Percentiles rank a stretch among this genome's conserved stretches.
phyloP scores from a whole-genome alignment of 2,888 invertebrate species.

The Chorisops tibialis region DNA sequence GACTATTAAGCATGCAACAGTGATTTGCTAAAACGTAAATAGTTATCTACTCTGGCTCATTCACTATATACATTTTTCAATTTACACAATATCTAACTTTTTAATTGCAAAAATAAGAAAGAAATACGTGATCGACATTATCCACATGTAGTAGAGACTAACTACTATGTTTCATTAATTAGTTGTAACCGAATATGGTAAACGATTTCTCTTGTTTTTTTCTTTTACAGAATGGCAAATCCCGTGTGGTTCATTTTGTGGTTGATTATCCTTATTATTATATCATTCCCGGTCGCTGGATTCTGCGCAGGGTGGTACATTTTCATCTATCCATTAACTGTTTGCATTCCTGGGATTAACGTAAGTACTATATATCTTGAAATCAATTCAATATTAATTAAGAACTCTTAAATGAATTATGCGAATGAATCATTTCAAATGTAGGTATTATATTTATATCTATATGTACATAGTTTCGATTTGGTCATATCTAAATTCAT shows the following conservation, averaged over 20 bases:
- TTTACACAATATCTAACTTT: too few species aligned
- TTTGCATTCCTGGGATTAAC: constrained; percentile 64
- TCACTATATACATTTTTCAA: background rate
- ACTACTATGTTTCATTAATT: too few species aligned
- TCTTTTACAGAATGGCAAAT: constrained; percentile 57
- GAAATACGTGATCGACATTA: too few species aligned
- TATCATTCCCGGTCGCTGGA: constrained; percentile 65
- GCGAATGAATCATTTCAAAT: too few species aligned
- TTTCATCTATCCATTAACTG: constrained; percentile 63
- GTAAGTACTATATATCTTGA: constrained; percentile 54
- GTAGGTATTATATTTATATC: too few species aligned
- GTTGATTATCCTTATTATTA: constrained; percentile 66
- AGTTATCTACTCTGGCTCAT: background rate
- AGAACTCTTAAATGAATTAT: too few species aligned
- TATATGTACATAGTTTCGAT: too few species aligned
- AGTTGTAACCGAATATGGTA: too few species aligned
- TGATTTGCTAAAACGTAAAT: background rate
- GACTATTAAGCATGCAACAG: background rate
- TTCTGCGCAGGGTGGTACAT: constrained; percentile 69
- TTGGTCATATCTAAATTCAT: constrained; percentile 10
- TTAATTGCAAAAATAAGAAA: too few species aligned
- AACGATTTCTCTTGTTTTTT: too few species aligned
- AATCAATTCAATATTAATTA: background rate
- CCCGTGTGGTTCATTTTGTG: constrained; percentile 66
- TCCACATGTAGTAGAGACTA: too few species aligned